These are phyloP conservation scores for Ashinkailepas kermadecensis DNA, from an alignment of 2,888 invertebrate genomes.

Conservation along the genomic window DNA sequence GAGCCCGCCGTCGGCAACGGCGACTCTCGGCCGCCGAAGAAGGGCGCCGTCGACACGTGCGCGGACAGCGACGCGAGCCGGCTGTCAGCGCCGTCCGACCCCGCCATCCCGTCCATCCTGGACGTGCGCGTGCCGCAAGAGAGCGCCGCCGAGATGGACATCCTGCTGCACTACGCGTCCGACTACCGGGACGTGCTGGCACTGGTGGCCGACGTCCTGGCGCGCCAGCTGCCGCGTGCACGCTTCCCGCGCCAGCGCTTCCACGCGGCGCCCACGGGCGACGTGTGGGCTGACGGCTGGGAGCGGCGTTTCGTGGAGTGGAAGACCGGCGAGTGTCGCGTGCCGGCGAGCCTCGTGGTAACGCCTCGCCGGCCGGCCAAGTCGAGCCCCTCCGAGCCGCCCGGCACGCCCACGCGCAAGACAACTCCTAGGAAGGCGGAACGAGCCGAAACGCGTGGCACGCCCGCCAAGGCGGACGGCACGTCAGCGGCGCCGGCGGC, in stretches of 20 bases:
- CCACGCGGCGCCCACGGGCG: neutral
- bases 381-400: neutral
- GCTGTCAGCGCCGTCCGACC: neutral
- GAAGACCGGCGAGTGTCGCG: slow-evolving; percentile 11
- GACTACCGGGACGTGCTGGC: slow-evolving; percentile 5
- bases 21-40: neutral
- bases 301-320: neutral
- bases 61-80: neutral
- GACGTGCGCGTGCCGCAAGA: neutral
- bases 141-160: neutral
- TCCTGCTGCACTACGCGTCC: neutral
- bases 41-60: neutral
- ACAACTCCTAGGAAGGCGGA: neutral
- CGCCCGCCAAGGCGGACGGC: neutral
- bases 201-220: neutral
- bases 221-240: neutral
- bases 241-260: neutral
- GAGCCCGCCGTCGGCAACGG: neutral
- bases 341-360: neutral
- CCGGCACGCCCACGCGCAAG: slow-evolving; percentile 10
- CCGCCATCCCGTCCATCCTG: slow-evolving; percentile 11
- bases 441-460: neutral
- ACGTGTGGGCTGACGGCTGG: slow-evolving; percentile 11
- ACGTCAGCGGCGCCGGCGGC: neutral
- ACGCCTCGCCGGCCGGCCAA: neutral